Evolutionary conservation across 2,113 vertebrate genomes (phyloP), one percentile per base, ranked within the genome.

Genomic region (Ammodytes marinus): DNA sequence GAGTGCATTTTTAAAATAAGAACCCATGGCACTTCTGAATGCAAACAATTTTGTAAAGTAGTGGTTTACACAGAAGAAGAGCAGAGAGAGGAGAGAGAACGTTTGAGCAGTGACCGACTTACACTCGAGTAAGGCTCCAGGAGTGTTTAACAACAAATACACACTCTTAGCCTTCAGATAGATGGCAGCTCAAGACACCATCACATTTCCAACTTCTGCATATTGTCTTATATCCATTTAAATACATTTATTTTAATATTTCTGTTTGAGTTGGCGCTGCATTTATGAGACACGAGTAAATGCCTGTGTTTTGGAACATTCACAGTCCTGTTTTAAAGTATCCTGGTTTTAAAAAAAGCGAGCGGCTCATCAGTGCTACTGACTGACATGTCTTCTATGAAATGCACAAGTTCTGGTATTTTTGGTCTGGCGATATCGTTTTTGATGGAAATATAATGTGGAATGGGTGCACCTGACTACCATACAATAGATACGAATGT

Each of bases 41-140:
- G 6, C 9, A 72, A 53, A 40, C 45, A 59, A 45, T 68, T 61
- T 42, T 50, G 69, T 54, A 55, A 64, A 66, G 60, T 79, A 17
- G 42, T 63, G 52, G 57, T 85, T 82, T 75, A 59, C 12, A 57
- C 0, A 45, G 49, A 27, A 27, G 27, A 54, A n/a, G 27, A 35
- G n/a, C 11, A 4, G 15, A 67, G 3, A 81, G 45, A 52, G 58
- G 27, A 74, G 5, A 82, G 58, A 46, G 45, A 37, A 58, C 7
- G 6, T 35, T 19, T 8, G 40, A 81, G 53, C 6, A 52, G 15
- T 65, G 59, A 59, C 52, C 57, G 43, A 55, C 0, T 1, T 67
- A 12, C 37, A 57, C 50, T 43, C 5, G 7, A 43, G 52, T 17
- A 35, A 55, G 45, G 46, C 43, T 53, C 39, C 43, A 7, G 17